Conservation (phyloP, 2,888 invertebrate species). For the Drosophila lacicola region DNA sequence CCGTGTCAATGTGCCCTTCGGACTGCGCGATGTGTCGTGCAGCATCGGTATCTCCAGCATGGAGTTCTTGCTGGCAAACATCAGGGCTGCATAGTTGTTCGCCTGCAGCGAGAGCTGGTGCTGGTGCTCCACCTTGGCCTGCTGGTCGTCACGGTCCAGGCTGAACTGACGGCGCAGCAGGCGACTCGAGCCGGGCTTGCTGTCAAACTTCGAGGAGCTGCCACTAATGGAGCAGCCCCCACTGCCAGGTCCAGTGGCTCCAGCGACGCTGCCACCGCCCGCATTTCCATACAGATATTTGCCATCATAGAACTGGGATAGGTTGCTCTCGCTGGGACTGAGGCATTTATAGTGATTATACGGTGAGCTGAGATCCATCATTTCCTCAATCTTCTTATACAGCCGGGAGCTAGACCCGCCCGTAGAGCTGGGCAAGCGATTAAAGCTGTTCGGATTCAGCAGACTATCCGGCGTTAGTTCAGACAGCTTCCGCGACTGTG, state of each 20-base stretch:
- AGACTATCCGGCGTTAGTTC: slow-evolving; percentile 84
- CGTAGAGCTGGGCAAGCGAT: slow-evolving; percentile 82
- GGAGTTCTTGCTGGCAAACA: slow-evolving; percentile 69
- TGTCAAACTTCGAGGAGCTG: slow-evolving; percentile 75
- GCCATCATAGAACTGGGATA: slow-evolving; percentile 83
- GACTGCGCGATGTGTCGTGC: slow-evolving; percentile 83
- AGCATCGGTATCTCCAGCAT: slow-evolving; percentile 83
- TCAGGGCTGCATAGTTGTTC: slow-evolving; percentile 59
- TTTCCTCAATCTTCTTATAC: slow-evolving; percentile 85
- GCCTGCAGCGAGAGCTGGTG: slow-evolving; percentile 75
- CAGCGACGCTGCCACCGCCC: slow-evolving; percentile 27
- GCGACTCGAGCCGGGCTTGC: slow-evolving; percentile 85
- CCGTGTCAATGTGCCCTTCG: slow-evolving; percentile 79
- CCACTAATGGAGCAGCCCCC: slow-evolving; percentile 63
- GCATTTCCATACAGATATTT: slow-evolving; percentile 81
- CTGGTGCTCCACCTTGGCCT: slow-evolving; percentile 73
- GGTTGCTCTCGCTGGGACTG: slow-evolving; percentile 87
- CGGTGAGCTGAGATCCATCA: slow-evolving; percentile 89
- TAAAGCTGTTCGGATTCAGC: slow-evolving; percentile 84
- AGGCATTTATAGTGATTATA: slow-evolving; percentile 91
- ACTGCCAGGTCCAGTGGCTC: slow-evolving; percentile 69
- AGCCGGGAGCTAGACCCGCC: slow-evolving; percentile 84
- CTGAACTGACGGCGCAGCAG: slow-evolving; percentile 89
- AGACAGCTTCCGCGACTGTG: slow-evolving; percentile 83
- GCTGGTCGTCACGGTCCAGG: slow-evolving; percentile 88